Evolutionary conservation across 2,797 vertebrate genomes (phyloP).

Genomic region (Dryobates pubescens): DNA sequence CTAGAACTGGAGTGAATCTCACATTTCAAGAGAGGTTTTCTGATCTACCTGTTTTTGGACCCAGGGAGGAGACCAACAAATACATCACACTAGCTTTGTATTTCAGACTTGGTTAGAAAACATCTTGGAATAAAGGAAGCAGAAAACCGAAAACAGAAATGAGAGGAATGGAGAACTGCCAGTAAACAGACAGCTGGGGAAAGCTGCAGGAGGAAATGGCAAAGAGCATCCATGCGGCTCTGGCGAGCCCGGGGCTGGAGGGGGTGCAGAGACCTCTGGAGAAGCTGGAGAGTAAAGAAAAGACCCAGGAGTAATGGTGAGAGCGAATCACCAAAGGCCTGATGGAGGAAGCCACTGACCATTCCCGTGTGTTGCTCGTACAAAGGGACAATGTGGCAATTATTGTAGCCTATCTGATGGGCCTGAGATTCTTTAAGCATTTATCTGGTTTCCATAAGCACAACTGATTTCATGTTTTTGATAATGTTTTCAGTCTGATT

Average conservation of each 20-base stretch:
- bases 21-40: not conserved
- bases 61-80: rapidly evolving
- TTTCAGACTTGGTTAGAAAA: not conserved
- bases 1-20: not conserved
- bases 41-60: not conserved
- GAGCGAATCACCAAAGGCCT: not conserved
- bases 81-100: rapidly evolving
- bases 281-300: not conserved
- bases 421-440: not conserved
- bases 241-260: not conserved
- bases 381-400: not conserved
- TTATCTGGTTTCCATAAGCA: slow-evolving; percentile 16
- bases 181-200: not conserved
- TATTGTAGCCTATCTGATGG: not conserved
- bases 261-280: not conserved
- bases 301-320: not conserved
- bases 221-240: not conserved
- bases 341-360: not conserved
- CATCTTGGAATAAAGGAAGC: not conserved
- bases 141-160: not conserved
- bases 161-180: not conserved
- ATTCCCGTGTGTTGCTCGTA: not conserved
- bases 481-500: not conserved
- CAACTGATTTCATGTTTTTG: not conserved
- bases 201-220: slow-evolving; percentile 10